Base-by-base conservation (phyloP, 2,113 vertebrate genomes). In the Urocynchramus pylzowi region DNA sequence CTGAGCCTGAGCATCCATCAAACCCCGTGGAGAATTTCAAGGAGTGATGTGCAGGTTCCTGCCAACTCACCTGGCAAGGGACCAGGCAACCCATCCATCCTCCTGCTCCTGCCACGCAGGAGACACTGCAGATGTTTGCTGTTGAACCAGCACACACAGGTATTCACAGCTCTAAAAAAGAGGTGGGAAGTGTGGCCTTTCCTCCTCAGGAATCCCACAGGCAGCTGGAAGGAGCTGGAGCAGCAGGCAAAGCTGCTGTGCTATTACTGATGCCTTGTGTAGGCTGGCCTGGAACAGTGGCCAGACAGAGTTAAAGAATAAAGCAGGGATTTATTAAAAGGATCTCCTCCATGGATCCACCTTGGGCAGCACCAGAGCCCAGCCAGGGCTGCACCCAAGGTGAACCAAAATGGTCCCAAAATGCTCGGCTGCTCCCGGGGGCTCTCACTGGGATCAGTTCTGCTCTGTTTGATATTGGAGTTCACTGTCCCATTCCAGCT, bases 41-140 rank as follows among this genome's bases (percentile, higher is more conserved):
- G 63, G 67, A 96, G 52, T 24, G 89, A 86, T 47, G 59, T n/a
- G 31, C 19, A n/a, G 61, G 13, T n/a, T 52, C 37, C 63, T 90
- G 93, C 76, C 95, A 94, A 10, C 37, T 76, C 68, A 61, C 57
- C 86, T 80, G 89, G 89, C 83, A 63, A 56, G 35, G 57, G 16
- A 45, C 75, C 90, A 93, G 61, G 54, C 76, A 81, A 5, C 44
- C 28, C 67, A 73, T 57, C 42, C 4, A 31, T 28, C 56, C 20
- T 3, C 20, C 45, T 31, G n/a, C 35, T 93, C 26, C 85, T 63
- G 56, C 52, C 73, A 8, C 0, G 7, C 31, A 27, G 53, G 63
- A 50, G 24, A 6, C 9, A 1, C 28, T 59, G 70, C 79, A 79
- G 89, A 63, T 6, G 4, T 42, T 70, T 45, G 67, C 19, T 53